Conservation (phyloP, 2,113 vertebrate genomes). For the Barbus barbus region DNA sequence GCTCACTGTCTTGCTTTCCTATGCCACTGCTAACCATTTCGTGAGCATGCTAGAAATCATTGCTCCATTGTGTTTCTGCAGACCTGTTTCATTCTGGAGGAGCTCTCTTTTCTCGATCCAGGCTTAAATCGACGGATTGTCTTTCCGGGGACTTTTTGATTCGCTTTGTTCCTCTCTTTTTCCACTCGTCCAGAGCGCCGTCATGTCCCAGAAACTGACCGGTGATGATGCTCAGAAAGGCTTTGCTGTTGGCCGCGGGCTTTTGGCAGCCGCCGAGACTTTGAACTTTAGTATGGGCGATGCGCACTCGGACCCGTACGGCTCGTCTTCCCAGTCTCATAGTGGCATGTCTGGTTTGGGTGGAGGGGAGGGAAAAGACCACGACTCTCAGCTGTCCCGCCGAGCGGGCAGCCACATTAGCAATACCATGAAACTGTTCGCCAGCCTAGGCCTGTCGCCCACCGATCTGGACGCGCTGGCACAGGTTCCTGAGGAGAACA, state of each 20-base stretch:
- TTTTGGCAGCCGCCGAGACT: conserved; percentile 93
- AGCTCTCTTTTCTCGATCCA: conserved; percentile 56
- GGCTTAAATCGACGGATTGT: conserved; percentile 49
- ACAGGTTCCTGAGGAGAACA: conserved; percentile 94
- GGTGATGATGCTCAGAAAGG: conserved; percentile 68
- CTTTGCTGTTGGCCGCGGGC: conserved; percentile 87
- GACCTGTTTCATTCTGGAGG: conserved; percentile 65
- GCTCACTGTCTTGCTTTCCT: conserved; percentile 47
- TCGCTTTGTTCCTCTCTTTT: conserved; percentile 57
- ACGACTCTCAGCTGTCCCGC: conserved; percentile 76
- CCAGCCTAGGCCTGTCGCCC: conserved; percentile 94
- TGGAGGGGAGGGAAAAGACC: conserved; percentile 83
- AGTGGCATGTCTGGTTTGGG: conserved; percentile 84
- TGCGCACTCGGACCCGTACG: conserved; percentile 84
- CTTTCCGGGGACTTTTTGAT: conserved; percentile 38
- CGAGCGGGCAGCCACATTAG: conserved; percentile 75
- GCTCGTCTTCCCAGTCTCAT: conserved; percentile 84
- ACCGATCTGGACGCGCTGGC: conserved; percentile 95
- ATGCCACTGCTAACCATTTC: conserved; percentile 47
- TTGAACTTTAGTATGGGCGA: conserved; percentile 93
- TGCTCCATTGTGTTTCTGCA: conserved; percentile 75
- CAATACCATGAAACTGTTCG: conserved; percentile 96
- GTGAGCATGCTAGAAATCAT: conserved; percentile 64
- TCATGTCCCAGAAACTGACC: conserved; percentile 76
- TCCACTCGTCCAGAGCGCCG: neutral